phyloP scores from a whole-genome alignment of 2,888 invertebrate species.

The Stenolophus ochropezus region DNA sequence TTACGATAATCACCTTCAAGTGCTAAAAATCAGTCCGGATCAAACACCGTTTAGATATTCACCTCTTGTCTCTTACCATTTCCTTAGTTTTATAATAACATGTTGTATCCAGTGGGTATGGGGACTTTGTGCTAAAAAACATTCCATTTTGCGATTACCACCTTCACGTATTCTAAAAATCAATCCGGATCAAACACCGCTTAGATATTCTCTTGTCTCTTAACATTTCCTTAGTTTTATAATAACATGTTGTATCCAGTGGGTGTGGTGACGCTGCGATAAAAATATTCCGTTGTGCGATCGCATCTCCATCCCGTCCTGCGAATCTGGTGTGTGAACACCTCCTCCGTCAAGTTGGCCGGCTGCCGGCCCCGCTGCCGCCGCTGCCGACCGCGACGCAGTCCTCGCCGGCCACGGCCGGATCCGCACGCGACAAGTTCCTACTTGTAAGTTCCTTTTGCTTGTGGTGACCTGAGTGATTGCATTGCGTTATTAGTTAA shows the following conservation, averaged over 20 bases:
- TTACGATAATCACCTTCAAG: no score
- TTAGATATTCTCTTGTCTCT: no score
- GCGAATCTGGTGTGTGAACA: conserved; percentile 14
- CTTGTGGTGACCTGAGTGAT: no score
- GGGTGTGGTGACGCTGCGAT: conserved; percentile 7
- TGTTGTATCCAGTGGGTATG: conserved; percentile 10
- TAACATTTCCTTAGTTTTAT: no score
- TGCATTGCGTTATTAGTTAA: conserved; percentile 13
- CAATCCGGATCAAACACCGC: no score
- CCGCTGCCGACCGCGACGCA: neutral
- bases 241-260: conserved; percentile 1
- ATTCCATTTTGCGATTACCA: no score
- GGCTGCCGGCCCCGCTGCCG: neutral
- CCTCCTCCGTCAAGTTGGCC: conserved; percentile 7
- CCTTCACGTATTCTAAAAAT: no score
- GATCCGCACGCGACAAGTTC: conserved; percentile 12
- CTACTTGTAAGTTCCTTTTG: conserved; percentile 7
- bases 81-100: no score
- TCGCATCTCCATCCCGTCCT: conserved; percentile 14
- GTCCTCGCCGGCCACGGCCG: conserved; percentile 30
- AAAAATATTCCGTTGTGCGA: conserved; percentile 12
- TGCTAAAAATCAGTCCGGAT: no score
- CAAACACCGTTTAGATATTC: no score
- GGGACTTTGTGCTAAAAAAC: no score
- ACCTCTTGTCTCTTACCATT: no score